Conservation (phyloP, 2,888 invertebrate species). For the Scaptomyza caliginosa region DNA sequence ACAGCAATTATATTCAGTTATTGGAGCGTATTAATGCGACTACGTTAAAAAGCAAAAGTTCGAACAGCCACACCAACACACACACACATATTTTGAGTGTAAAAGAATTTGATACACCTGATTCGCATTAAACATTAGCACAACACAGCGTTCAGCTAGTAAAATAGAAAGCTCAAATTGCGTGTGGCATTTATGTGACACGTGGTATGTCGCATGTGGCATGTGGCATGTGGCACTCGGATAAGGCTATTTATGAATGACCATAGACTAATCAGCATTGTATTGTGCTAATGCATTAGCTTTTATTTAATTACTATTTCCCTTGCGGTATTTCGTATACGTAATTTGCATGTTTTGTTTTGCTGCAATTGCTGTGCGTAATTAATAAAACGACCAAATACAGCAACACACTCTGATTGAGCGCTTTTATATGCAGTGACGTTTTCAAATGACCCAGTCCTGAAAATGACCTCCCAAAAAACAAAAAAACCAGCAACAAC, state of each 20-base stretch:
- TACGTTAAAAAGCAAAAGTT: conserved; percentile 48
- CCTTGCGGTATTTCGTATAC: conserved; percentile 40
- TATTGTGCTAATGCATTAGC: conserved; percentile 51
- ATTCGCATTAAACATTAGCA: conserved; percentile 49
- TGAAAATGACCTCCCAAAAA: conserved; percentile 36
- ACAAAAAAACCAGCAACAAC: conserved; percentile 1
- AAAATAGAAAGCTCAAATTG: conserved; percentile 26
- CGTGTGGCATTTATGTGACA: conserved; percentile 34
- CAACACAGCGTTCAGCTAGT: conserved; percentile 19
- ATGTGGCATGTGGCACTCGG: conserved; percentile 15
- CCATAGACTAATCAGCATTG: conserved; percentile 45
- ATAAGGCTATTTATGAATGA: conserved; percentile 23
- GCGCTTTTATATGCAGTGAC: conserved; percentile 40
- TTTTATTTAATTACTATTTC: conserved; percentile 34
- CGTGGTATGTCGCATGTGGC: conserved; percentile 31
- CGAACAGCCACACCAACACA: conserved; percentile 3
- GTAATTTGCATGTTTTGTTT: conserved; percentile 49
- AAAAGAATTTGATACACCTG: conserved; percentile 36
- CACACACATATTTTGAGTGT: background rate
- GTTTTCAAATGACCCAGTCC: conserved; percentile 50
- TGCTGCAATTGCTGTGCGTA: conserved; percentile 38
- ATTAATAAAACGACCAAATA: conserved; percentile 50
- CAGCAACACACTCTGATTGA: conserved; percentile 44
- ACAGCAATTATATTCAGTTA: conserved; percentile 73
- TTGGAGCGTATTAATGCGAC: conserved; percentile 68